phyloP scores from a whole-genome alignment of 2,797 vertebrate species.

The Mareca penelope region DNA sequence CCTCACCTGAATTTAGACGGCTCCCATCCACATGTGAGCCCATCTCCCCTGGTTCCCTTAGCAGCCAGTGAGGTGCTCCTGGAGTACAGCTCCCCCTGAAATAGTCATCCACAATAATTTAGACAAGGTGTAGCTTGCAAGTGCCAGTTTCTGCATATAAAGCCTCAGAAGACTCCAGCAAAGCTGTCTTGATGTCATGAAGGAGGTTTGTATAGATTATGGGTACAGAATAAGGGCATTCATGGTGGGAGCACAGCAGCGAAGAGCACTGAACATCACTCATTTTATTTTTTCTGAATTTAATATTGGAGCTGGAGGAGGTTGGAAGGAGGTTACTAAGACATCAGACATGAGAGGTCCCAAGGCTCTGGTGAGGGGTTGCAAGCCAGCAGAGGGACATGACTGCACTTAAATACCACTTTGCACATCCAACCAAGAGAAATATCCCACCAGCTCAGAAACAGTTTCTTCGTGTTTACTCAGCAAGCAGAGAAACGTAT shows the following conservation, averaged over 20 bases:
- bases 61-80: not conserved
- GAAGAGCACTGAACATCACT: not conserved
- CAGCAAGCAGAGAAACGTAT: not conserved
- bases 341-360: not conserved
- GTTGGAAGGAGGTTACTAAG: not conserved
- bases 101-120: not conserved
- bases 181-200: not conserved
- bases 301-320: not conserved
- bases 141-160: not conserved
- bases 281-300: not conserved
- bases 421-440: not conserved
- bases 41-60: not conserved
- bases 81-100: not conserved
- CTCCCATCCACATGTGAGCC: fast-evolving
- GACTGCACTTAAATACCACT: not conserved
- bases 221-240: not conserved
- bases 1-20: not conserved
- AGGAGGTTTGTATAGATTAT: not conserved
- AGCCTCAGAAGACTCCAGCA: not conserved
- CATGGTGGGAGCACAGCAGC: not conserved
- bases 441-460: not conserved
- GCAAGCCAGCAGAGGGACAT: not conserved
- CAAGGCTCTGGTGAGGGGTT: not conserved
- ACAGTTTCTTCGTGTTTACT: not conserved
- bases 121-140: not conserved